A percentile compares a stretch with the other conserved stretches of the same genome.
Evolutionary conservation across 2,113 vertebrate species (phyloP).

Genomic region (Rhinolophus ferrumequinum): DNA sequence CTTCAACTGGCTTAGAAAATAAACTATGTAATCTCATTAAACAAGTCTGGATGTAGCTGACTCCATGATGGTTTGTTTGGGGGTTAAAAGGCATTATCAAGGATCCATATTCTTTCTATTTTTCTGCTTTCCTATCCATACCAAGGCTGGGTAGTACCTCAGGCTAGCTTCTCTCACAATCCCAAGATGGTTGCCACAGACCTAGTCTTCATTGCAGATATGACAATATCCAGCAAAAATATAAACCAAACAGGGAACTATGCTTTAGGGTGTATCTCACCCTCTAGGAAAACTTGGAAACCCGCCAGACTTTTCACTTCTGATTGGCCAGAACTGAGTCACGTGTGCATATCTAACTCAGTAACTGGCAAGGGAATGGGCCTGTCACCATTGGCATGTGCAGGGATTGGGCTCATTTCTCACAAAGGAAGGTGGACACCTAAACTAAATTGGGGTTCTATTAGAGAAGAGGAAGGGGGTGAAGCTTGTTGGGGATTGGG

Average conservation of each 20-base stretch:
- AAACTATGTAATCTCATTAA: conserved; percentile 1
- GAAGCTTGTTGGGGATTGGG: background rate
- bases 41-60: background rate
- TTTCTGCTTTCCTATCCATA: background rate
- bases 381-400: background rate
- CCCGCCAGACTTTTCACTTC: background rate
- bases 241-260: background rate
- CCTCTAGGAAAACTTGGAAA: background rate
- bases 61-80: background rate
- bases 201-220: background rate
- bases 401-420: background rate
- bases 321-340: background rate
- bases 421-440: background rate
- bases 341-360: background rate
- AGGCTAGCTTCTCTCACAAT: background rate
- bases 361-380: background rate
- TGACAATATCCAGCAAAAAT: background rate
- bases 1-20: background rate
- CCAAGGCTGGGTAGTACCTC: background rate
- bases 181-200: background rate
- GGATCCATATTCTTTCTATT: background rate
- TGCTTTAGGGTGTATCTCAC: background rate
- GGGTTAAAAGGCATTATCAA: background rate
- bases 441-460: background rate
- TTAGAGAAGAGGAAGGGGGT: background rate